A percentile compares a stretch with the other conserved stretches of the same genome.
Evolutionary conservation across 1,140 invertebrate species (phyloP).

Genomic region (Yoshiicerus persimilis): DNA sequence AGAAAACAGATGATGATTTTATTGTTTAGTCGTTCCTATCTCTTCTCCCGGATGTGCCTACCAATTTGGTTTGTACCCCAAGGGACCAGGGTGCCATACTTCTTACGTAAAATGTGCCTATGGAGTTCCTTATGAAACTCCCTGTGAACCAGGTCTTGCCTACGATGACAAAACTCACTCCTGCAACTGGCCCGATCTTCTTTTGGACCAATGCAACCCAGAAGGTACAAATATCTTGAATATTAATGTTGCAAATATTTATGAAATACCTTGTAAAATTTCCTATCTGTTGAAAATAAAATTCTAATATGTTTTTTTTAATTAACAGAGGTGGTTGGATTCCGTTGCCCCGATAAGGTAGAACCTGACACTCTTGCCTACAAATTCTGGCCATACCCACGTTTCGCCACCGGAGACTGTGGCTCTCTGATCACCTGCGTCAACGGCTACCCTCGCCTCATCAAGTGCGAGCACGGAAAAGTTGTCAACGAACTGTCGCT

Average conservation of each 20-base stretch:
- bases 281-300: background rate
- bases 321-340: conserved; percentile 58
- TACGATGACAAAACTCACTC: conserved; percentile 84
- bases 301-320: too few species aligned
- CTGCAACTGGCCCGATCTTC: conserved; percentile 91
- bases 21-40: conserved; percentile 70
- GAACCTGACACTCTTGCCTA: conserved; percentile 74
- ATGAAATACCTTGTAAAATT: background rate
- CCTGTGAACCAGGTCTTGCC: conserved; percentile 75
- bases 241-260: background rate
- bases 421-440: conserved; percentile 84
- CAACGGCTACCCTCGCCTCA: conserved; percentile 78
- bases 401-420: conserved; percentile 81
- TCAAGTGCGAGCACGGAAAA: conserved; percentile 81
- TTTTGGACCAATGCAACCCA: conserved; percentile 78
- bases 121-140: conserved; percentile 73
- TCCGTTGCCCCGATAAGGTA: conserved; percentile 70
- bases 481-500: conserved; percentile 79
- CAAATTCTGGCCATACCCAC: conserved; percentile 86
- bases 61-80: conserved; percentile 83
- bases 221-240: conserved; percentile 63
- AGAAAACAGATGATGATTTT: conserved; percentile 10
- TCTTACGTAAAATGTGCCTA: conserved; percentile 82
- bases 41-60: conserved; percentile 80
- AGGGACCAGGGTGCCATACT: conserved; percentile 72